These are phyloP conservation scores for Tachypleus tridentatus DNA, from an alignment of 1,140 invertebrate genomes.

Conservation along the genomic window DNA sequence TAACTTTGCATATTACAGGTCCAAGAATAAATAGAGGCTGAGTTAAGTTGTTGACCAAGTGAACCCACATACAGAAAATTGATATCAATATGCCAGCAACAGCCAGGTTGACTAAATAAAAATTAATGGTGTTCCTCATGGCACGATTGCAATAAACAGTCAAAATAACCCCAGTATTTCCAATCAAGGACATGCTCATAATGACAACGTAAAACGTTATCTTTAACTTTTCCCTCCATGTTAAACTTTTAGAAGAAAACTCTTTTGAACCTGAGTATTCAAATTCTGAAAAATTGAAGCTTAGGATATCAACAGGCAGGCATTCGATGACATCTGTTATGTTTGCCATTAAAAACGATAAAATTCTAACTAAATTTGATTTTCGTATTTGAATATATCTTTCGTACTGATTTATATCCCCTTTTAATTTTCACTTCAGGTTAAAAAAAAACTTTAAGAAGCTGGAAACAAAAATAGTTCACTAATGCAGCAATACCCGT, in stretches of 20 bases:
- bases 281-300: conserved; percentile 19
- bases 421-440: too few relatives aligned
- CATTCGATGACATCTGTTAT: too few relatives aligned
- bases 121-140: conserved; percentile 34
- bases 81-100: conserved; percentile 37
- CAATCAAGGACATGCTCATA: conserved; percentile 32
- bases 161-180: conserved; percentile 41
- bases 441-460: too few relatives aligned
- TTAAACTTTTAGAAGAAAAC: conserved; percentile 12
- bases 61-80: conserved; percentile 39
- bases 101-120: conserved; percentile 36
- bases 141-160: conserved; percentile 38
- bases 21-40: conserved; percentile 32
- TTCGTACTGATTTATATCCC: too few relatives aligned
- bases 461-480: too few relatives aligned
- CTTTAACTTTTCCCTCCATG: conserved; percentile 30
- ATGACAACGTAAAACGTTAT: conserved; percentile 27
- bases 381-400: too few relatives aligned
- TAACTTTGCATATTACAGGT: conserved; percentile 39
- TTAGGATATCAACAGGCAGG: not conserved
- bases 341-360: too few relatives aligned
- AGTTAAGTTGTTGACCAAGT: conserved; percentile 33
- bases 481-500: too few relatives aligned
- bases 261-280: conserved; percentile 7
- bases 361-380: too few relatives aligned